Conservation (phyloP, 2,888 invertebrate species). For the Didymodactylos carnosus region DNA sequence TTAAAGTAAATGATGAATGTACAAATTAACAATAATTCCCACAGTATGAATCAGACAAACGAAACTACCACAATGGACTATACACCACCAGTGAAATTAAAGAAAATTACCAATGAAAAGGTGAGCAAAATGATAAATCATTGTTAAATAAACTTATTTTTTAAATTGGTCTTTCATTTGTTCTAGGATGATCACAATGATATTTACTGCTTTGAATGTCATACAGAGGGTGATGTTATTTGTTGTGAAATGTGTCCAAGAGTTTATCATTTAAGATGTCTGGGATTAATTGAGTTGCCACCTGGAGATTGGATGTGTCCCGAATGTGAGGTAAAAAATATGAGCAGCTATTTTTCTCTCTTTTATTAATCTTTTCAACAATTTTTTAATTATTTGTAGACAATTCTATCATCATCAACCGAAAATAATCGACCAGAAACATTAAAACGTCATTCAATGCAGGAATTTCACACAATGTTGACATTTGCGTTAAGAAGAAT, state of each 20-base stretch:
- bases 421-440: background rate
- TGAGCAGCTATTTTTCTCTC: background rate
- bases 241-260: constrained; percentile 62
- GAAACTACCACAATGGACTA: too few relatives aligned
- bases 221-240: constrained; percentile 41
- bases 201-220: constrained; percentile 75
- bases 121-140: background rate
- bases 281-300: constrained; percentile 19
- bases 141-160: too few relatives aligned
- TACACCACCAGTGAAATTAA: background rate
- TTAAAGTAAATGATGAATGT: too few relatives aligned
- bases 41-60: too few relatives aligned
- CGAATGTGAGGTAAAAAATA: constrained; percentile 49
- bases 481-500: constrained; percentile 59
- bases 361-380: background rate
- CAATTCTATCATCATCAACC: background rate
- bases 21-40: too few relatives aligned
- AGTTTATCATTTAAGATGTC: constrained; percentile 61
- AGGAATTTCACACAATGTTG: constrained; percentile 56
- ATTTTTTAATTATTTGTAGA: background rate
- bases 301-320: constrained; percentile 59
- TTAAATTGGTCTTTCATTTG: background rate
- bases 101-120: background rate
- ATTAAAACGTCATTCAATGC: constrained; percentile 37
- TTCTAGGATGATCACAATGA: constrained; percentile 36